A percentile compares a stretch with the other conserved stretches of the same genome.
Evolutionary conservation across 2,888 invertebrate genomes (phyloP).

Genomic region (Melikaiella ostensackeni): DNA sequence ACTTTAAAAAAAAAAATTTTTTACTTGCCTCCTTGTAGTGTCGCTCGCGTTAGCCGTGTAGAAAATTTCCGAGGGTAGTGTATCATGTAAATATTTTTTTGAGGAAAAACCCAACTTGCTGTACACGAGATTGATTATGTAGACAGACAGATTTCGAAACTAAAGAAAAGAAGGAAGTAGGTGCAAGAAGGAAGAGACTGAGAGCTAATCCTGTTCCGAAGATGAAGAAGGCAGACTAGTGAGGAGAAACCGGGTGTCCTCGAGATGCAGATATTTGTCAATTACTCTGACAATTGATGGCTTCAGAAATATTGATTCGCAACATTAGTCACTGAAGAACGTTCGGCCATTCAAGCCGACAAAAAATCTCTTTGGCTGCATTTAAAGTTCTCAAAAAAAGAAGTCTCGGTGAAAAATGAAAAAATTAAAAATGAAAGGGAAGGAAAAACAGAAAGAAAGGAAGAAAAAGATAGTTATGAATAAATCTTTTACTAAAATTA

Average conservation of each 20-base stretch:
- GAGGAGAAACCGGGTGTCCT: conserved; percentile 22
- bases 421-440: neutral
- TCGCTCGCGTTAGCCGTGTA: too few species aligned
- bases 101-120: neutral
- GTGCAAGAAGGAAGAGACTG: conserved; percentile 6
- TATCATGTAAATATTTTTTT: neutral
- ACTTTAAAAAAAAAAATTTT: too few species aligned
- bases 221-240: conserved; percentile 12
- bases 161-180: conserved; percentile 24
- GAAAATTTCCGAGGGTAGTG: too few species aligned
- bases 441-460: neutral
- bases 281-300: conserved; percentile 17
- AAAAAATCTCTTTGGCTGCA: conserved; percentile 8
- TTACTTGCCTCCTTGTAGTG: too few species aligned
- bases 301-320: conserved; percentile 11
- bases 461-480: neutral
- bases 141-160: neutral
- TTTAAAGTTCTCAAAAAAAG: neutral
- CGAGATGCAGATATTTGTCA: conserved; percentile 23
- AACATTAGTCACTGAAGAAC: neutral
- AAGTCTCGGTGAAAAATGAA: neutral
- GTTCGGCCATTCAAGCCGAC: neutral
- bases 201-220: neutral
- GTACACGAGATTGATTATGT: neutral
- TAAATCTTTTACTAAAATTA: too few species aligned